A percentile compares a stretch with the other conserved stretches of the same genome.
These are phyloP conservation scores for Cyrtonyx montezumae DNA, from an alignment of 2,113 vertebrate genomes.

Conservation along the genomic window DNA sequence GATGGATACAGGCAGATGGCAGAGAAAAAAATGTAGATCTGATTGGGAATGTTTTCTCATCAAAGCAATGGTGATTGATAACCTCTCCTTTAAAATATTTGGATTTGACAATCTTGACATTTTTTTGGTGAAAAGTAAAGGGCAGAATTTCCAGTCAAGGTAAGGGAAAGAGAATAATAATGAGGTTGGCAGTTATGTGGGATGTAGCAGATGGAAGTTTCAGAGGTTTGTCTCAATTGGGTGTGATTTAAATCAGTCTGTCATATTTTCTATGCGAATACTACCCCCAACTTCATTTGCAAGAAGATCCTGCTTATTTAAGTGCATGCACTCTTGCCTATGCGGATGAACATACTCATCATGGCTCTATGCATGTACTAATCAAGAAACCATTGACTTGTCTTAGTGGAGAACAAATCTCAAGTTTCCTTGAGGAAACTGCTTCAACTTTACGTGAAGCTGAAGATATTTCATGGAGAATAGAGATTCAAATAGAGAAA, in stretches of 20 bases:
- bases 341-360: too few species aligned
- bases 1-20: slow-evolving; percentile 63
- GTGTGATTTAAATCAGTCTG: background rate
- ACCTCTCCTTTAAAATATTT: background rate
- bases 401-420: background rate
- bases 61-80: slow-evolving; percentile 39
- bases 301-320: background rate
- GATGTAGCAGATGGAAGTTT: background rate
- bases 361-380: accelerated
- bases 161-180: background rate
- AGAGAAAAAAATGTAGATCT: background rate
- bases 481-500: background rate
- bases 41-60: slow-evolving; percentile 38
- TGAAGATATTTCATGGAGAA: background rate
- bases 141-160: background rate
- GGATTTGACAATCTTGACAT: background rate
- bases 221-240: background rate
- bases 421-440: background rate
- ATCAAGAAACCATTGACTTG: background rate
- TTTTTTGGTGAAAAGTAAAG: background rate
- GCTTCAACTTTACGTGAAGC: background rate
- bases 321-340: too few species aligned
- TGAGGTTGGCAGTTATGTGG: background rate
- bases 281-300: background rate
- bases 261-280: background rate